Conservation (phyloP, 2,797 vertebrate genomes). For the Jordanella pulchra region DNA sequence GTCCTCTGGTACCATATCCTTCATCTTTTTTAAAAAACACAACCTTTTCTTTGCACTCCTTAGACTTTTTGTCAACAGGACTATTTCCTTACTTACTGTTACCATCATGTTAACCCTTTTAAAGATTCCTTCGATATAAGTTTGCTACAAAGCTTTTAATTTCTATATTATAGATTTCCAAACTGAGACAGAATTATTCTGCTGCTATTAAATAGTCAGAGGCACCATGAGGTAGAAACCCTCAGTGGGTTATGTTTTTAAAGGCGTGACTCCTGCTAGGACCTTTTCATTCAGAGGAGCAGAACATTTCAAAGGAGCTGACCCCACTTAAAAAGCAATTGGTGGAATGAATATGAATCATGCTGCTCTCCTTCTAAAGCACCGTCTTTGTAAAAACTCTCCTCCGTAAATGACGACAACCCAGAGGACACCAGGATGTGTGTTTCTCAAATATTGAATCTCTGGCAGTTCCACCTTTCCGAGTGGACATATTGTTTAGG, state of each 20-base stretch:
- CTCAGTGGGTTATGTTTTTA: conserved; percentile 27
- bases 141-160: conserved; percentile 4
- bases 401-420: conserved; percentile 22
- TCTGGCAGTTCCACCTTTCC: background rate
- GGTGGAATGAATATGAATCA: conserved; percentile 44
- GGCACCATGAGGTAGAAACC: conserved; percentile 4
- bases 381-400: background rate
- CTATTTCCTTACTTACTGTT: background rate
- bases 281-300: conserved; percentile 44
- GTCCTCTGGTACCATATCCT: too few species aligned
- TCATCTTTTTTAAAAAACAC: background rate
- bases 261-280: conserved; percentile 21
- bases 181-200: conserved; percentile 8
- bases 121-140: background rate
- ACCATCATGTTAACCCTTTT: background rate
- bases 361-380: background rate
- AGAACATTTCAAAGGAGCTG: conserved; percentile 30
- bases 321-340: conserved; percentile 41
- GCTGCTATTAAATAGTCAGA: conserved; percentile 12
- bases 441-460: conserved; percentile 24
- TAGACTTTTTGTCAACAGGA: background rate
- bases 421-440: conserved; percentile 14
- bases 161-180: conserved; percentile 19
- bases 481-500: background rate
- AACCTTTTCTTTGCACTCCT: background rate